Conservation (phyloP, 2,797 vertebrate species). For the Takifugu rubripes region DNA sequence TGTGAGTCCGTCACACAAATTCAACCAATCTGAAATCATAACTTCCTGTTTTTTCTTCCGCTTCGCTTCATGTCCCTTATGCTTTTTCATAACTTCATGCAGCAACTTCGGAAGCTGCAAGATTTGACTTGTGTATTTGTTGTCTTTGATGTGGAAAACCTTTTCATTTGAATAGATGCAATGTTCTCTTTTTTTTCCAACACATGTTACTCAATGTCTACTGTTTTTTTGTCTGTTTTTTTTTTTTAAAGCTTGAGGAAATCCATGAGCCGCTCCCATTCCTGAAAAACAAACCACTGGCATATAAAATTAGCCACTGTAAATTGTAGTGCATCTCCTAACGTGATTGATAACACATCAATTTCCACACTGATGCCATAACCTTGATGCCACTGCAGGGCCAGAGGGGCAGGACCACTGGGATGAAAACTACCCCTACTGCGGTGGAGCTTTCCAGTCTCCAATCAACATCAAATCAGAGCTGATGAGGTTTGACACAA, state of each 20-base stretch:
- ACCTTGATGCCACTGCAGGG: conserved; percentile 65
- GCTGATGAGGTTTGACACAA: conserved; percentile 86
- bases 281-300: neutral
- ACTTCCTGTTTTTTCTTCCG: conserved; percentile 3
- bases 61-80: neutral
- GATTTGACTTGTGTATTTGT: conserved; percentile 42
- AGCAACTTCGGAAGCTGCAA: conserved; percentile 34
- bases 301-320: no score
- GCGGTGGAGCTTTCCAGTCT: conserved; percentile 87
- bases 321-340: no score
- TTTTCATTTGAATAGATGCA: conserved; percentile 62
- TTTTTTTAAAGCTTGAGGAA: conserved; percentile 16
- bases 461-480: conserved; percentile 86
- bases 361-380: no score
- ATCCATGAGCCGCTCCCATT: conserved; percentile 36
- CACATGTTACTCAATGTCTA: conserved; percentile 38
- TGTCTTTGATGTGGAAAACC: conserved; percentile 52
- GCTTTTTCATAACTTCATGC: conserved; percentile 4
- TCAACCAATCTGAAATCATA: conserved; percentile 12
- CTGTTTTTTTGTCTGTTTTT: neutral
- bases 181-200: conserved; percentile 38
- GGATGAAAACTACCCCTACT: conserved; percentile 83
- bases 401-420: conserved; percentile 83
- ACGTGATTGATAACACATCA: no score
- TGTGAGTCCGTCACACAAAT: conserved; percentile 4